These are phyloP conservation scores for Habrosyne pyritoides DNA, from an alignment of 2,888 invertebrate species.

Conservation along the genomic window DNA sequence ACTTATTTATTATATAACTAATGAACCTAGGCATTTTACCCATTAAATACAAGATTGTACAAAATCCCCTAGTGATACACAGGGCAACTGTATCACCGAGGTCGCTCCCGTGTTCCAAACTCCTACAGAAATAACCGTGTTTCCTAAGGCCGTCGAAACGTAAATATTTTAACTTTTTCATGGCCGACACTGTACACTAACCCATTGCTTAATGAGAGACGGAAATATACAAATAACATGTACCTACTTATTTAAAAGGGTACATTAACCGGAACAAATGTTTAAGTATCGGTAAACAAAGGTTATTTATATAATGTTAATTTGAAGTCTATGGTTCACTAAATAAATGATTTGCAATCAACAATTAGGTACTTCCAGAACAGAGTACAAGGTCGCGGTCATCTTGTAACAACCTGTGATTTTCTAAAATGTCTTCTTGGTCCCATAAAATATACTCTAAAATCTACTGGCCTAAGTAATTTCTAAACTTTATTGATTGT, in stretches of 20 bases:
- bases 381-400: neutral
- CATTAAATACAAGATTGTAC: neutral
- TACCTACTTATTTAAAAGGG: neutral
- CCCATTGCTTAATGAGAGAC: constrained; percentile 29
- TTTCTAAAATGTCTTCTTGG: too few species aligned
- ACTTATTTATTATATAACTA: too few species aligned
- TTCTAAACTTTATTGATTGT: too few species aligned
- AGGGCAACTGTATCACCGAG: neutral
- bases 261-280: neutral
- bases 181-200: constrained; percentile 32
- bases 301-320: neutral
- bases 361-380: neutral
- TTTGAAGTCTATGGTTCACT: neutral
- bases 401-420: too few species aligned
- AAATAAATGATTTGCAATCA: neutral
- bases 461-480: too few species aligned
- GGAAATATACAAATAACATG: constrained; percentile 22
- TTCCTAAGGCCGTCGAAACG: constrained; percentile 40
- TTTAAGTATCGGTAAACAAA: neutral
- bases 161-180: constrained; percentile 65
- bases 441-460: too few species aligned
- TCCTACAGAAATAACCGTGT: constrained; percentile 6
- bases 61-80: neutral
- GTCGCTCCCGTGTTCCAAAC: constrained; percentile 14
- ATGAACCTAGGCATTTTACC: too few species aligned